Conservation (phyloP, 2,113 vertebrate genomes). For the Tachysurus fulvidraco region DNA sequence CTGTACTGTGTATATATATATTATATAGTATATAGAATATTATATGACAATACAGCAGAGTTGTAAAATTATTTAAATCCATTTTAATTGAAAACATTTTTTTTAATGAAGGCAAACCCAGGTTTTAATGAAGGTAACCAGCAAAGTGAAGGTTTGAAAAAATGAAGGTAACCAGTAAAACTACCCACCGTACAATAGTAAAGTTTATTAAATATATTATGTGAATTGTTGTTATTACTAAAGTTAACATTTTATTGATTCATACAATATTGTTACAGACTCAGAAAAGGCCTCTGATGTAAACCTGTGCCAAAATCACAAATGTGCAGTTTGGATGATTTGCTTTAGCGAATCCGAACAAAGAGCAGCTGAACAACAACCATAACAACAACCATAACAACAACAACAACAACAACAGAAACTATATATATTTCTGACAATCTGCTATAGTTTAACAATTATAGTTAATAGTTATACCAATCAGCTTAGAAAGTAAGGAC, state of each 20-base stretch:
- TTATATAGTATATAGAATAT: too few relatives aligned
- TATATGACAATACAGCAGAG: neutral
- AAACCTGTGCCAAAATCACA: too few relatives aligned
- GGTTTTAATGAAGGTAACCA: neutral
- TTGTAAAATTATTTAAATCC: neutral
- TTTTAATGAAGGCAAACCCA: neutral
- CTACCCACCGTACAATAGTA: neutral
- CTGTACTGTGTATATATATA: too few relatives aligned
- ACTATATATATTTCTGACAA: neutral
- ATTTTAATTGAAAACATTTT: neutral
- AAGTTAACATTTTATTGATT: neutral
- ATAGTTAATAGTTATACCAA: slow-evolving; percentile 28
- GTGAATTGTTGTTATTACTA: neutral
- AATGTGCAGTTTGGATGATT: too few relatives aligned
- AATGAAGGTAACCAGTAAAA: neutral
- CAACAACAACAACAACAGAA: too few relatives aligned
- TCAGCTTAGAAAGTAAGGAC: slow-evolving; percentile 32
- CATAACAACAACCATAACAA: too few relatives aligned
- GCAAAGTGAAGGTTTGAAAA: too few relatives aligned
- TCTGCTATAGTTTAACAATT: too few relatives aligned
- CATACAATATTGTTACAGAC: neutral
- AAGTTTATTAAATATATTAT: neutral
- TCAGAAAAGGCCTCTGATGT: too few relatives aligned
- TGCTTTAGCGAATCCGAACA: too few relatives aligned
- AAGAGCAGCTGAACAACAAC: too few relatives aligned